Evolutionary conservation across 1,140 invertebrate species (phyloP), one percentile per base, ranked within the genome.

Genomic region (Caenorhabditis briggsae): DNA sequence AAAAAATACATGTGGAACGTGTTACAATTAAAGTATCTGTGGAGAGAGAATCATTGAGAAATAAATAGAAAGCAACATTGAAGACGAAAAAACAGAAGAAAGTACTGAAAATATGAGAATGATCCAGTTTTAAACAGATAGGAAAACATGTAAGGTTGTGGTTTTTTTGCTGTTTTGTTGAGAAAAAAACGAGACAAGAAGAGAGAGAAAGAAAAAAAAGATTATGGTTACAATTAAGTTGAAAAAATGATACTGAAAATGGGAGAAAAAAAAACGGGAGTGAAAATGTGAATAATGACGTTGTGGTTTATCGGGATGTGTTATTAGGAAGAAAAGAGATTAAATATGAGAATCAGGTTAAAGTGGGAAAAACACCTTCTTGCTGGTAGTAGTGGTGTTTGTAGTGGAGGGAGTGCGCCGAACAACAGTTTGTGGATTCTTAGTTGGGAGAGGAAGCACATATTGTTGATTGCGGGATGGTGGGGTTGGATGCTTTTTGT

Each of bases 221-320:
- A 53, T 14, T 53, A 11, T 16, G 50, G 9, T 53, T 53, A 53
- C 11, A 6, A 53, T 33, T 33, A 33, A 33, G 33, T 33, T 3
- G 33, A 33, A 3, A 33, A 33, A 33, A 33, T 33, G 33, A 33
- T 33, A 33, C 33, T 33, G 33, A 33, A 33, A 33, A 3, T 33
- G 1, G 33, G 11, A 50, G 33, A 23, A 0, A 78, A 16, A 20
- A 70, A 50, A 23, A 20, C 2, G n/a, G 41, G 33, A 33, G 33
- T 14, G 70, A 23, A 50, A 53, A 70, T 18, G 33, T 78, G 70
- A 43, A 7, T 78, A 78, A 78, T 78, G 70, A 78, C 70, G 50
- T 50, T n/a, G 11, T 16, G 46, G n/a, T 33, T 33, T 33, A 33
- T 33, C 33, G 33, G 33, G 33, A 33, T 33, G 33, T 33, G 33